Conservation (phyloP, 2,113 vertebrate genomes). For the Oostethus manadensis region DNA sequence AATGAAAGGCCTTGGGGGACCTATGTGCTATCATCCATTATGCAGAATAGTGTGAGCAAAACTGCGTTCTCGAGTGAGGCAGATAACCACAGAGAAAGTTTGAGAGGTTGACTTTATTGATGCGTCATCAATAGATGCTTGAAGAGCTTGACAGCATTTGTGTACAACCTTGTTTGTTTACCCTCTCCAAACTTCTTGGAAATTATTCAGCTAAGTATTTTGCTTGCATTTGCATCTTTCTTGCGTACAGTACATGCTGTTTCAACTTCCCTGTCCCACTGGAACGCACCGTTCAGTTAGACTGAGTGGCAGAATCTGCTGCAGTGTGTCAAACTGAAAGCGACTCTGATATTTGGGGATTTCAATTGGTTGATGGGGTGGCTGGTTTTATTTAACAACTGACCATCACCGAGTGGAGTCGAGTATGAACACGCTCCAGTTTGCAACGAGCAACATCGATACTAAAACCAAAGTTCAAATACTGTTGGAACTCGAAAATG, state of each 20-base stretch:
- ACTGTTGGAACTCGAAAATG: too few species aligned
- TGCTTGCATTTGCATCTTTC: background rate
- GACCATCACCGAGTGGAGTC: too few species aligned
- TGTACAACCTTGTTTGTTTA: constrained; percentile 7
- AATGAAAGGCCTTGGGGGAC: constrained; percentile 55
- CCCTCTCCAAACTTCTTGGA: background rate
- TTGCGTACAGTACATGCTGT: background rate
- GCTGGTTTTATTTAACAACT: too few species aligned
- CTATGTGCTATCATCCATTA: constrained; percentile 59
- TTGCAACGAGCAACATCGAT: too few species aligned
- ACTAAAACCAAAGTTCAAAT: too few species aligned
- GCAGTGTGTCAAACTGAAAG: background rate
- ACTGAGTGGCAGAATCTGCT: constrained; percentile 4
- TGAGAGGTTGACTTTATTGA: constrained; percentile 28
- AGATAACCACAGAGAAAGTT: constrained; percentile 26
- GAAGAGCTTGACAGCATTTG: constrained; percentile 6
- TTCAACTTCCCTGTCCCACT: background rate
- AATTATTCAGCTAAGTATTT: background rate
- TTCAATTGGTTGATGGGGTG: too few species aligned
- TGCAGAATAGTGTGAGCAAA: constrained; percentile 63
- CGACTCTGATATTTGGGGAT: too few species aligned
- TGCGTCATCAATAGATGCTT: constrained; percentile 34
- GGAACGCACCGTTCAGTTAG: background rate
- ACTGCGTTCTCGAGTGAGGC: constrained; percentile 44
- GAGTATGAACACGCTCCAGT: too few species aligned